Evolutionary conservation across 2,113 vertebrate species (phyloP).

Genomic region (Bubo blakistoni): DNA sequence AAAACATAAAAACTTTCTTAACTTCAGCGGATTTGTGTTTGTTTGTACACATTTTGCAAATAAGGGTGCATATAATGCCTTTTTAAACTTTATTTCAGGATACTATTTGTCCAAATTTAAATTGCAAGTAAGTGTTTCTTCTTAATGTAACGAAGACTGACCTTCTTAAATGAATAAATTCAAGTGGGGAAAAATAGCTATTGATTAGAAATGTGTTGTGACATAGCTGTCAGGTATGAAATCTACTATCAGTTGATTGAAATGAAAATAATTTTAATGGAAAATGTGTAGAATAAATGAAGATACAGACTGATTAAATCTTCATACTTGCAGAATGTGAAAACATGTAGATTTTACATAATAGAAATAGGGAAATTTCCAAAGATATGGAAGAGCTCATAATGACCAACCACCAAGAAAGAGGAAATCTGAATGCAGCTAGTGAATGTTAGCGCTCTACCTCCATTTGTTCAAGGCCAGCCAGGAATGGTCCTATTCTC

Average conservation of each 20-base stretch:
- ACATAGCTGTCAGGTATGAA: not conserved
- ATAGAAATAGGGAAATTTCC: not conserved
- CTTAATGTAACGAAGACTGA: not conserved
- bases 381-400: not conserved
- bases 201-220: not conserved
- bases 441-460: not conserved
- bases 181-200: not conserved
- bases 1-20: not conserved
- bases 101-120: not conserved
- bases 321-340: not conserved
- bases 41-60: not conserved
- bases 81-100: not conserved
- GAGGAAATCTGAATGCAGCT: not conserved
- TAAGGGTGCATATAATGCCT: accelerated
- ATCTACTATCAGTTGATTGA: not conserved
- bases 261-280: not conserved
- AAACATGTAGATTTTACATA: not conserved
- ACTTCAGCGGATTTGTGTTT: not conserved
- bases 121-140: not conserved
- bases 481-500: not conserved
- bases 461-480: not conserved
- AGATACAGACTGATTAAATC: not conserved
- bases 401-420: not conserved
- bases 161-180: not conserved
- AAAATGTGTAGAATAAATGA: not conserved